Conservation (phyloP, 1,140 invertebrate genomes). For the Matsumurasca onukii region DNA sequence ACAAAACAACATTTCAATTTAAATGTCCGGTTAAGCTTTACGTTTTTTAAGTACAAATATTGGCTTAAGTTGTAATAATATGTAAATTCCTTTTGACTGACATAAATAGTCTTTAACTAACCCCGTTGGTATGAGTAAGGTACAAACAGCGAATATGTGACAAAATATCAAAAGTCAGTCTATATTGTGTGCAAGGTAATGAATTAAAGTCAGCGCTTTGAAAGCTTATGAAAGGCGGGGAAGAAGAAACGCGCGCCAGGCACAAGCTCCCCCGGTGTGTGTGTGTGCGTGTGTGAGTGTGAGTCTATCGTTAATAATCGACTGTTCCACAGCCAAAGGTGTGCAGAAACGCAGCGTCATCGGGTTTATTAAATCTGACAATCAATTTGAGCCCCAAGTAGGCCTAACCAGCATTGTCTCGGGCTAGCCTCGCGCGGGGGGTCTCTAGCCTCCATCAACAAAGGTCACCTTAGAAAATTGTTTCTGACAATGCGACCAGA, state of each 20-base stretch:
- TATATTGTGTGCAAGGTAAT: too few species aligned
- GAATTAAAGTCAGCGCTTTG: too few species aligned
- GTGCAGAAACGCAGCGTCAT: conserved; percentile 16
- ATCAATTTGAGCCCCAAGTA: conserved; percentile 23
- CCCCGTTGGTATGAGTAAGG: too few species aligned
- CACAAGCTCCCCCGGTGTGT: background rate
- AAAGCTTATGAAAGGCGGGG: background rate
- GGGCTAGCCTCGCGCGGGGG: conserved; percentile 18
- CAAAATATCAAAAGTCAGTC: too few species aligned
- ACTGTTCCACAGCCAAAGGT: conserved; percentile 24
- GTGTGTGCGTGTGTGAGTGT: background rate
- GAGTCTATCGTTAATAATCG: background rate
- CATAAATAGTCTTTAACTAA: too few species aligned
- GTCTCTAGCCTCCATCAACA: background rate
- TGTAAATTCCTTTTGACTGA: too few species aligned
- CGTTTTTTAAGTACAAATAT: too few species aligned
- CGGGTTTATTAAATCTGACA: conserved; percentile 27
- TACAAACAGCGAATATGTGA: too few species aligned
- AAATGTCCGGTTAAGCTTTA: too few species aligned
- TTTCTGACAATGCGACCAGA: background rate
- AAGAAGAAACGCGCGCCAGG: too few species aligned
- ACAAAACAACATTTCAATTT: too few species aligned
- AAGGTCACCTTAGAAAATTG: background rate
- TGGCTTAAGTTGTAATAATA: too few species aligned
- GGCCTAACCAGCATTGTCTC: conserved; percentile 23